Conservation (phyloP, 2,888 invertebrate genomes). For the Drosophila kokeensis region DNA sequence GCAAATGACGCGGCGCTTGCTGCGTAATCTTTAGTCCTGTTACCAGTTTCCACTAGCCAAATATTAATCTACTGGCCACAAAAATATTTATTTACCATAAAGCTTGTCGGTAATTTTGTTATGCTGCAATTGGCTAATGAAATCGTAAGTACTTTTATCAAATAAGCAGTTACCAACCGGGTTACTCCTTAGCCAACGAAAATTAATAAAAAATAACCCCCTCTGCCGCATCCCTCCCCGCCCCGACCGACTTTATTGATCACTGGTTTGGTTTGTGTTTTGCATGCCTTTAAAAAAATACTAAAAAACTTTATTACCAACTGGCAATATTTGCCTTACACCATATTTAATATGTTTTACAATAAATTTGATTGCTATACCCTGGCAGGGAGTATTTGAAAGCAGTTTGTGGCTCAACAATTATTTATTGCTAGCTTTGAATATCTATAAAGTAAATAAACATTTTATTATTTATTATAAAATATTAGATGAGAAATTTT, state of each 20-base stretch:
- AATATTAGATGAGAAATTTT: too few relatives aligned
- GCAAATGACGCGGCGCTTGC: slow-evolving; percentile 37
- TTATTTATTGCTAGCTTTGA: accelerated
- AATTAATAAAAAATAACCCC: background rate
- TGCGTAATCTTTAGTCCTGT: slow-evolving; percentile 25
- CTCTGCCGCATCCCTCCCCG: accelerated
- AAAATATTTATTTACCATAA: background rate
- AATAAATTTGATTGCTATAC: slow-evolving; percentile 30
- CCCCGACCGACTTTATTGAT: background rate
- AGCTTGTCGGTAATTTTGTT: slow-evolving; percentile 62
- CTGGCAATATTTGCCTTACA: slow-evolving; percentile 57
- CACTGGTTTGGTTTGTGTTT: slow-evolving; percentile 5
- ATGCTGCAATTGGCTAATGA: slow-evolving; percentile 75
- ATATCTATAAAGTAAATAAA: background rate
- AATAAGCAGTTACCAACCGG: slow-evolving; percentile 68
- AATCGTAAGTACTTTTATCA: slow-evolving; percentile 79
- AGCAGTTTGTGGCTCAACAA: background rate
- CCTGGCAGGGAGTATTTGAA: background rate
- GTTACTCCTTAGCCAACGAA: slow-evolving; percentile 20
- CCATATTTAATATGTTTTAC: slow-evolving; percentile 54
- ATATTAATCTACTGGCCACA: slow-evolving; percentile 62
- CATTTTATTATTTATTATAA: background rate
- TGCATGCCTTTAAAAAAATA: slow-evolving; percentile 14
- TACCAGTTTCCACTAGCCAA: slow-evolving; percentile 52
- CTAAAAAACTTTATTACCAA: slow-evolving; percentile 47